These are phyloP conservation scores for Dendropsophus ebraccatus DNA, from an alignment of 2,113 vertebrate species.

Conservation along the genomic window DNA sequence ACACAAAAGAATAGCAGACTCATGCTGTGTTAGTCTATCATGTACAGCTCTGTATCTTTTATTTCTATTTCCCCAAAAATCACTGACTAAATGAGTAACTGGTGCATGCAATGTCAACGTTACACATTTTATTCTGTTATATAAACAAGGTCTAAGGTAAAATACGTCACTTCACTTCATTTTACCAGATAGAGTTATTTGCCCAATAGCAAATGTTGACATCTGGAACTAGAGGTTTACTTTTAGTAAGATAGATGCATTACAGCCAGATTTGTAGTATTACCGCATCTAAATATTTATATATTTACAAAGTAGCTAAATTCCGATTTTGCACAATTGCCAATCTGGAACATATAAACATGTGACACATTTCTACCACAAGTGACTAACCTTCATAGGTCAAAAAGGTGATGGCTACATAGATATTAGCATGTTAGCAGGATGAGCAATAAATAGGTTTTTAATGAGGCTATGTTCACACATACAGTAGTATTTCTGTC, in stretches of 20 bases:
- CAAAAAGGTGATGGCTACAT: not conserved
- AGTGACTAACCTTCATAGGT: not conserved
- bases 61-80: not conserved
- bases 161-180: not conserved
- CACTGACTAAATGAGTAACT: not conserved
- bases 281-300: not conserved
- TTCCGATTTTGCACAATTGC: not conserved
- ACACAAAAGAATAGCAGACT: not conserved
- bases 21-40: not conserved
- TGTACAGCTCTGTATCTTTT: not conserved
- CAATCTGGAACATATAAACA: not conserved
- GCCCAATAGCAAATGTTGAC: not conserved
- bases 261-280: not conserved
- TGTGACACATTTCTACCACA: not conserved
- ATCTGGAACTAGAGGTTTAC: not conserved
- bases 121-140: not conserved
- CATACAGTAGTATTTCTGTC: too few species aligned
- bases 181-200: not conserved
- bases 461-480: too few species aligned
- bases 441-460: not conserved
- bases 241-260: not conserved
- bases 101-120: not conserved
- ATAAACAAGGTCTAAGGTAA: not conserved
- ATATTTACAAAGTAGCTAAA: not conserved
- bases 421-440: not conserved